These are phyloP conservation scores for Plebejus anna DNA, from an alignment of 2,888 invertebrate genomes.

Conservation along the genomic window DNA sequence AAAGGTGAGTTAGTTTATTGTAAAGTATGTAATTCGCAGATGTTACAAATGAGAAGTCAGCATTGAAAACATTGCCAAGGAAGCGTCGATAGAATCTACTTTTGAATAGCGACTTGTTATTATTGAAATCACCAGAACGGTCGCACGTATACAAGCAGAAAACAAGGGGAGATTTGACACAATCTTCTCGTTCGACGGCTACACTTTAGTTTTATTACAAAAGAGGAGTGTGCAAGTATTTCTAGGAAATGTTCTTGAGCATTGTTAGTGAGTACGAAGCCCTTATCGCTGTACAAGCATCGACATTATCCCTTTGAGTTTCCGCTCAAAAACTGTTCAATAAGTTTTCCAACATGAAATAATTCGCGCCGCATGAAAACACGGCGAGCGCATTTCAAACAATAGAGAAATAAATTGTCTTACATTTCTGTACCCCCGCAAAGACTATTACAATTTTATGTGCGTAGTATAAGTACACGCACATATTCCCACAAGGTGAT, in stretches of 20 bases:
- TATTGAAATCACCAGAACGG: conserved; percentile 8
- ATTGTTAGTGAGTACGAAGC: conserved; percentile 22
- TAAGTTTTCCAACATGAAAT: conserved; percentile 27
- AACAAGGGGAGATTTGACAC: conserved; percentile 23
- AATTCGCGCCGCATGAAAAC: conserved; percentile 44
- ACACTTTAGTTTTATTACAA: conserved; percentile 26
- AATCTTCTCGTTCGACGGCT: conserved; percentile 20
- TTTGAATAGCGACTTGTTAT: conserved; percentile 8
- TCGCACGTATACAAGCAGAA: conserved; percentile 4
- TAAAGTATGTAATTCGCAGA: not conserved
- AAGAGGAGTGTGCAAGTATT: conserved; percentile 23
- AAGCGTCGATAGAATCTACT: not conserved
- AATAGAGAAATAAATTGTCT: conserved; percentile 70
- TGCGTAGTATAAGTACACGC: conserved; percentile 38
- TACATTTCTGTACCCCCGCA: conserved; percentile 57
- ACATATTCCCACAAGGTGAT: not conserved
- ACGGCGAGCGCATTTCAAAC: conserved; percentile 53
- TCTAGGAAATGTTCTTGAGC: conserved; percentile 22
- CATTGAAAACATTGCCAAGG: not conserved
- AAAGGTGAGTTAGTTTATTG: not conserved
- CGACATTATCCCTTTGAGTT: conserved; percentile 28
- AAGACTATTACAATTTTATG: conserved; percentile 49
- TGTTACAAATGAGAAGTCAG: not conserved
- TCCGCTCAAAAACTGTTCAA: conserved; percentile 28
- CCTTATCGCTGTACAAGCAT: conserved; percentile 19